Base-by-base conservation (phyloP, 2,113 vertebrate species). In the Nibea albiflora region DNA sequence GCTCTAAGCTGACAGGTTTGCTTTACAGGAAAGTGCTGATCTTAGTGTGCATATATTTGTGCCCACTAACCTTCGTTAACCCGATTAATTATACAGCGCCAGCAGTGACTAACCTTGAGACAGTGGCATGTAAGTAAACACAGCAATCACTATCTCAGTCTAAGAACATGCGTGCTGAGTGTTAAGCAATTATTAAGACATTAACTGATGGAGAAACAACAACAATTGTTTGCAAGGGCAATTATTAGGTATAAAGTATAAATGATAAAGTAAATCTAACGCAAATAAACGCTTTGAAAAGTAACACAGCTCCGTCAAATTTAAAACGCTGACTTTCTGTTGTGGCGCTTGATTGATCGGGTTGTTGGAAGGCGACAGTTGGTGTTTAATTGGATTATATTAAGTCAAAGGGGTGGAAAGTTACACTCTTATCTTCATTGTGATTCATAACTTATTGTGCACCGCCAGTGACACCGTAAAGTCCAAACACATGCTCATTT, bases 1-100 rank as follows among this genome's bases (percentile, higher is more conserved):
- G 81, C 49, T 42, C 70, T 79, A 70, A 86, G 83, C 73, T 71
- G 77, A 77, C 88, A 85, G 63, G 62, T 76, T 81, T 54, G 69
- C 61, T 82, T 76, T 50, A 15, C 71, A 64, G 44, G 39, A 69
- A 79, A 28, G 54, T 58, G 82, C 73, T 78, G 80, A 87, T 85
- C 63, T 68, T 12, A 53, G 49, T 68, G 78, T 31, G 64, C 26
- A 64, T 56, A 7, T 54, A 66, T 86, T 76, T 82, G 65, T 46
- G 46, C 19, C 70, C 57, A 24, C 66, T 75, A 62, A 69, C 78
- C 57, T 87, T 71, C 49, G 68, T 81, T 80, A 81, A 83, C 77
- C 76, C n/a, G 31, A n/a, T 67, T 82, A 86, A 91, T 90, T 73
- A 81, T 72, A 62, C 35, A 64, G 64, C 68, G 16, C 10, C 49